phyloP scores from a whole-genome alignment of 2,888 invertebrate genomes.

The Lissocephala sabroskyi region DNA sequence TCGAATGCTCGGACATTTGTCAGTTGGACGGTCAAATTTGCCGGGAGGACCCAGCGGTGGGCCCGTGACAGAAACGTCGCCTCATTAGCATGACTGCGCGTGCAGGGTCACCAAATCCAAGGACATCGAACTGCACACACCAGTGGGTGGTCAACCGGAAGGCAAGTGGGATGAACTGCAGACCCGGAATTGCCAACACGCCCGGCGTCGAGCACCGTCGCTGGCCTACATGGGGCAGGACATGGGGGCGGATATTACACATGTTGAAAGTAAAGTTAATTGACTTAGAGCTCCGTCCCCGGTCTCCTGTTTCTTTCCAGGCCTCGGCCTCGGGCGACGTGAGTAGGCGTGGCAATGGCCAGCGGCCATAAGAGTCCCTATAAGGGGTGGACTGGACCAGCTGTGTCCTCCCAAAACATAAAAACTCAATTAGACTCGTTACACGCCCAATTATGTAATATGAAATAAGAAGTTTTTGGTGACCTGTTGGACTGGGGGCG shows the following conservation, averaged over 20 bases:
- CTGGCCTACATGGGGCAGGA: too few species aligned
- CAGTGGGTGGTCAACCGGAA: conserved; percentile 24
- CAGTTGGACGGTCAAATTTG: not conserved
- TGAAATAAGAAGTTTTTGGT: conserved; percentile 47
- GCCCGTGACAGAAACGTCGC: conserved; percentile 16
- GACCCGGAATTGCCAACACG: conserved; percentile 55
- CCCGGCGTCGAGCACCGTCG: too few species aligned
- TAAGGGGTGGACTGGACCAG: conserved; percentile 15
- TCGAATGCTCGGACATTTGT: too few species aligned
- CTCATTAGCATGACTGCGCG: conserved; percentile 38
- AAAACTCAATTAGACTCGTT: conserved; percentile 73
- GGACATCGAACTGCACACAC: conserved; percentile 12
- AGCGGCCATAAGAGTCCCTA: conserved; percentile 48
- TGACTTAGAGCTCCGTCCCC: conserved; percentile 51
- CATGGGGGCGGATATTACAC: conserved; percentile 71
- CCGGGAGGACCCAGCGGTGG: conserved; percentile 44
- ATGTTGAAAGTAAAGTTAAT: conserved; percentile 63
- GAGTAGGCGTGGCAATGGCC: conserved; percentile 58
- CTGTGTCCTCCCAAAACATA: conserved; percentile 62
- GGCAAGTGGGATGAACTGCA: conserved; percentile 10
- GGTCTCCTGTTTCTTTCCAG: not conserved
- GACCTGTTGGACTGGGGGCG: too few species aligned
- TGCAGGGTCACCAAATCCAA: conserved; percentile 24
- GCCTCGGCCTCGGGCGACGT: too few species aligned
- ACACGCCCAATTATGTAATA: conserved; percentile 70